Base-by-base conservation (phyloP, 1,140 invertebrate genomes). In the Neodiprion fabricii region DNA sequence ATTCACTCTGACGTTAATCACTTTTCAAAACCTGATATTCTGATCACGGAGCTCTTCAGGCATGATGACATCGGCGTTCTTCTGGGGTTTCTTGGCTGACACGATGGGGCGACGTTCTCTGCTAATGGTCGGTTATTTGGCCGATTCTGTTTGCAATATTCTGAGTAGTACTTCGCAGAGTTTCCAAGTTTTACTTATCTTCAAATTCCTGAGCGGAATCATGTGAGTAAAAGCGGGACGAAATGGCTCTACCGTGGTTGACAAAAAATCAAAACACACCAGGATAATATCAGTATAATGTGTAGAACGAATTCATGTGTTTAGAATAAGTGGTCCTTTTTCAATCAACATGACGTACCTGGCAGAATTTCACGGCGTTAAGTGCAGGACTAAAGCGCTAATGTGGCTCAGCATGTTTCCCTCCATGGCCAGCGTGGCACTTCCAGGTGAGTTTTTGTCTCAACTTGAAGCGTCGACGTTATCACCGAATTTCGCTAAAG, bases 1-100 rank as follows among this genome's bases (percentile, higher is more conserved):
- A 61, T 12, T 61, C n/a, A 17, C 5, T 61, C 53, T 9, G 53
- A 61, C 11, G 53, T 17, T 14, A 8, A 61, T 14, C 11, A 9
- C 53, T 61, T 17, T 9, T 61, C n/a, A 14, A 61, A 61, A 61
- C n/a, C n/a, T 61, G 11, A 12, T 17, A 14, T 61, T 61, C 9
- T 40, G 28, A 40, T 40, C 5, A 40, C 5, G 28, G 28, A 5
- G 11, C 73, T 75, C 80, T 84, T n/a, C 82, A 91, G 94, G 94
- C 61, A 95, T 95, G 94, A 91, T 95, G 79, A 85, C 91, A 0
- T 94, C 94, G 49, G 93, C 93, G 0, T 91, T 94, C 82, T 79
- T 95, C 17, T 95, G 94, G 94, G 94, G 94, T 4, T 94, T 92
- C 76, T 81, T 95, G 17, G 92, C 93, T 1, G 95, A 96, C 81